Evolutionary conservation across 2,888 invertebrate species (phyloP).

Genomic region (Parelbella ahira): DNA sequence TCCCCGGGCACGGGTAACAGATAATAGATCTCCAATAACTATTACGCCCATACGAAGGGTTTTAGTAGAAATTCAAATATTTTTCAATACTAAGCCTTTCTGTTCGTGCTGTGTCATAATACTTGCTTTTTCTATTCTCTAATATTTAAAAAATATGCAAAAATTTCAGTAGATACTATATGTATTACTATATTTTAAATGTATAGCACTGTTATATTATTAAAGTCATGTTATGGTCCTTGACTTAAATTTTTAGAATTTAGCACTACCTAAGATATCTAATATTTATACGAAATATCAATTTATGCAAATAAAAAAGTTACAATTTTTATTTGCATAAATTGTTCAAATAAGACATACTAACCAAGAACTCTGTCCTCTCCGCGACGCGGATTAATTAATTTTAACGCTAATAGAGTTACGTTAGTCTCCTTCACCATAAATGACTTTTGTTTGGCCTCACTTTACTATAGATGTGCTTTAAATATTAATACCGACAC

Average conservation of each 20-base stretch:
- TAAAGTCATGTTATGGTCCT: too few relatives aligned
- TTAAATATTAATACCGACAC: too few relatives aligned
- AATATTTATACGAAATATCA: conserved; percentile 1
- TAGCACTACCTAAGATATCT: conserved; percentile 1
- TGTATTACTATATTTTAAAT: too few relatives aligned
- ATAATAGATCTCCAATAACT: conserved; percentile 11
- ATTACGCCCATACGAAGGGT: neutral
- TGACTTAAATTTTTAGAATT: too few relatives aligned
- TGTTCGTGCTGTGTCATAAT: too few relatives aligned
- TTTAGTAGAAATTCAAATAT: neutral
- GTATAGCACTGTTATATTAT: too few relatives aligned
- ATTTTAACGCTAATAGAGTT: conserved; percentile 21
- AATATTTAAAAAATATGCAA: too few relatives aligned
- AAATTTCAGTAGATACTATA: too few relatives aligned
- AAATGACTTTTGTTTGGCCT: conserved; percentile 24
- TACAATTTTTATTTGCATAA: conserved; percentile 6
- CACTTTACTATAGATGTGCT: too few relatives aligned
- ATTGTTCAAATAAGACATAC: conserved; percentile 5
- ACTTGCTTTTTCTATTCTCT: too few relatives aligned
- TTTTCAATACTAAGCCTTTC: neutral
- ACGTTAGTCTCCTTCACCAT: conserved; percentile 14
- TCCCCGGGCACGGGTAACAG: conserved; percentile 1
- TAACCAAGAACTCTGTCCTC: conserved; percentile 1
- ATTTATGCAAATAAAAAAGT: too few relatives aligned
- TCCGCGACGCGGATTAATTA: conserved; percentile 15